Evolutionary conservation across 2,888 invertebrate species (phyloP).

Genomic region (Conops quadrifasciatus): DNA sequence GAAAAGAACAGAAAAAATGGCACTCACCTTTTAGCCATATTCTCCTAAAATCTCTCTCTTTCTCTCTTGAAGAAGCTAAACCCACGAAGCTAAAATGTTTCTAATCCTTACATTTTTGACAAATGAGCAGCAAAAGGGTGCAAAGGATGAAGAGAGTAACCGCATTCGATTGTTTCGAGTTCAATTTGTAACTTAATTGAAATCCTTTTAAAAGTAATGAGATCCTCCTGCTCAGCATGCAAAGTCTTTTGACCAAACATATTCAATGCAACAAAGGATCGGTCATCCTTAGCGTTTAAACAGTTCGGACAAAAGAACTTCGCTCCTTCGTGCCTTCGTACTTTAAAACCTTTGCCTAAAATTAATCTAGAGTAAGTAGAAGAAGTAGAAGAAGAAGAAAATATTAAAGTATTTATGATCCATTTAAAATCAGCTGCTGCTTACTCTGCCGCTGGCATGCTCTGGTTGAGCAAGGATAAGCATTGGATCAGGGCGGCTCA

Average conservation of each 20-base stretch:
- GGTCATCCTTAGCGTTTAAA: conserved; percentile 30
- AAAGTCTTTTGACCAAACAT: conserved; percentile 31
- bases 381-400: conserved; percentile 6
- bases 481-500: conserved; percentile 54
- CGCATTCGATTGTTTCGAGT: conserved; percentile 52
- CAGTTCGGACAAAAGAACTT: conserved; percentile 21
- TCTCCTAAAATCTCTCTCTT: too few relatives aligned
- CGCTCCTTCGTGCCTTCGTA: not conserved
- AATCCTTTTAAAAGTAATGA: conserved; percentile 62
- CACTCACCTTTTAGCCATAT: too few relatives aligned
- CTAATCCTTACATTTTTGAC: too few relatives aligned
- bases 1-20: too few relatives aligned
- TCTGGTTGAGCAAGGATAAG: conserved; percentile 5
- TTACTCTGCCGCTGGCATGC: not conserved
- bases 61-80: too few relatives aligned
- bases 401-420: conserved; percentile 20
- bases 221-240: conserved; percentile 45
- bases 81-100: too few relatives aligned
- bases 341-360: conserved; percentile 32
- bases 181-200: conserved; percentile 62
- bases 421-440: conserved; percentile 22
- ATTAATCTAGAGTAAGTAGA: conserved; percentile 29
- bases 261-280: conserved; percentile 41
- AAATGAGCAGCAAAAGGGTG: too few relatives aligned
- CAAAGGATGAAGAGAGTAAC: too few relatives aligned